phyloP scores from a whole-genome alignment of 2,888 invertebrate species.

The Abrostola tripartita region DNA sequence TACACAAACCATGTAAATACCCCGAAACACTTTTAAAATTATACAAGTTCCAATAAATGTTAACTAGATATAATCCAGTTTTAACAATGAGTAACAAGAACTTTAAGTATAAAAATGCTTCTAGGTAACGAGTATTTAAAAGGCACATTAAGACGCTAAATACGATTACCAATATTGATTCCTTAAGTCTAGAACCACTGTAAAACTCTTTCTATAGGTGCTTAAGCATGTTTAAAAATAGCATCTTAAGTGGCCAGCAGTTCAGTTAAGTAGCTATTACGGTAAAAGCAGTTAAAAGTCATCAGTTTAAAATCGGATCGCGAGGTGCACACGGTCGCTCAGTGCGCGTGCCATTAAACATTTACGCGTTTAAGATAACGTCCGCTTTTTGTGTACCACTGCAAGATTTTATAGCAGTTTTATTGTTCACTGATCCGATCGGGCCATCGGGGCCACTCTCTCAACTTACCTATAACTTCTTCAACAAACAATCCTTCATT shows the following conservation, averaged over 20 bases:
- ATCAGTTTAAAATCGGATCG: slow-evolving; percentile 85
- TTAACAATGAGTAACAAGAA: no score
- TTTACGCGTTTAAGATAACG: slow-evolving; percentile 83
- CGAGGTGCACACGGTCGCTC: slow-evolving; percentile 70
- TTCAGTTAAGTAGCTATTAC: slow-evolving; percentile 82
- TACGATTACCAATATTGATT: not conserved
- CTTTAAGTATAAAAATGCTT: no score
- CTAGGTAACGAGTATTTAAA: not conserved
- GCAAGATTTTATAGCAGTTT: slow-evolving; percentile 81
- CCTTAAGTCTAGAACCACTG: slow-evolving; percentile 11
- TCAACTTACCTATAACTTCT: slow-evolving; percentile 70
- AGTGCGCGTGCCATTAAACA: slow-evolving; percentile 80
- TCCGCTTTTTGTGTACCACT: slow-evolving; percentile 80
- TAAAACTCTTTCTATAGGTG: slow-evolving; percentile 37
- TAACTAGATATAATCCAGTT: no score
- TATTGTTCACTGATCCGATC: slow-evolving; percentile 81
- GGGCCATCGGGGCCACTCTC: slow-evolving; percentile 68
- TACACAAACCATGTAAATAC: no score
- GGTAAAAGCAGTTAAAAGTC: slow-evolving; percentile 79
- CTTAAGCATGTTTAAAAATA: slow-evolving; percentile 58
- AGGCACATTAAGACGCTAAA: not conserved
- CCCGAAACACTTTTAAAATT: no score
- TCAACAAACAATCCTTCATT: slow-evolving; percentile 72
- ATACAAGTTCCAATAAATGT: no score
- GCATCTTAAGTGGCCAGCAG: slow-evolving; percentile 72